These are phyloP conservation scores for Melanerpes aurifrons DNA, from an alignment of 2,113 vertebrate genomes.

Conservation along the genomic window DNA sequence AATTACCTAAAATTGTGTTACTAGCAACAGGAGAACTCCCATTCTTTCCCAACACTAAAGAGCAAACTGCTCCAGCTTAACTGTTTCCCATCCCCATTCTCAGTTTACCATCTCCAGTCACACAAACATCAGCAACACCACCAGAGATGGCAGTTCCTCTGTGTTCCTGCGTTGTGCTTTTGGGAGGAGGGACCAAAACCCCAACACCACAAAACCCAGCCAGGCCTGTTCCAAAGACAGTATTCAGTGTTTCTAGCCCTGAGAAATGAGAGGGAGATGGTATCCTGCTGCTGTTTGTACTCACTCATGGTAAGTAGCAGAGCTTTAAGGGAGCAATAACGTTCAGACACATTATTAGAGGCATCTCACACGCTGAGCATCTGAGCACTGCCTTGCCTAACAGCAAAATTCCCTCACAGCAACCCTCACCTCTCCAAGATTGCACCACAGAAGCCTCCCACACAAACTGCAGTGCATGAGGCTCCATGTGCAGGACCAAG, in stretches of 20 bases:
- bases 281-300: conserved; percentile 13
- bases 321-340: background rate
- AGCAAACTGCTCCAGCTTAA: background rate
- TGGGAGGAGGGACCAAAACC: background rate
- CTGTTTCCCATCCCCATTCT: background rate
- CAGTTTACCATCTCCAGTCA: background rate
- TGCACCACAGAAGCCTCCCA: background rate
- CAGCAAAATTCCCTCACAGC: background rate
- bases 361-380: background rate
- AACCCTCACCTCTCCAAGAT: background rate
- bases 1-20: background rate
- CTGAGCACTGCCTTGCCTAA: background rate
- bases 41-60: background rate
- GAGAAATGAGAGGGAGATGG: conserved; percentile 14
- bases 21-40: background rate
- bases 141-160: background rate
- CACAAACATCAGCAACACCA: background rate
- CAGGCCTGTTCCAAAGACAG: background rate
- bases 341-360: background rate
- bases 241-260: background rate
- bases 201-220: background rate
- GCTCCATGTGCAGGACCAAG: background rate
- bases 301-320: background rate
- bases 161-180: background rate
- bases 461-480: background rate